Evolutionary conservation across 2,113 vertebrate genomes (phyloP).

Genomic region (Limnothrissa miodon): DNA sequence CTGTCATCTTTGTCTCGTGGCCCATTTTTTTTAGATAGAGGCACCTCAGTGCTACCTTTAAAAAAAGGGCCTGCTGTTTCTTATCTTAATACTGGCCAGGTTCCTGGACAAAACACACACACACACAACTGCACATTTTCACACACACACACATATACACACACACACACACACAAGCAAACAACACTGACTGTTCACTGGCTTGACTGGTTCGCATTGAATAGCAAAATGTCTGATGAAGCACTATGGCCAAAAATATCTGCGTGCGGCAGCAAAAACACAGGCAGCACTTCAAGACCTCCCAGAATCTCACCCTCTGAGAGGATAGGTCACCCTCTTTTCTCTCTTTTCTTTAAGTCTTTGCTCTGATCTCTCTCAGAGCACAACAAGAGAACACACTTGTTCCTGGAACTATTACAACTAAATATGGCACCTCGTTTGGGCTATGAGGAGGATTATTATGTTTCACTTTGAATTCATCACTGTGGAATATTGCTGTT

Average conservation of each 20-base stretch:
- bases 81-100: not conserved
- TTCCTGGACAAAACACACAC: too few relatives aligned
- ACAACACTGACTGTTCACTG: not conserved
- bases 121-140: too few relatives aligned
- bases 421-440: not conserved
- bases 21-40: not conserved
- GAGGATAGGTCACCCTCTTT: not conserved
- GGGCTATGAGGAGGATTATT: not conserved
- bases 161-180: too few relatives aligned
- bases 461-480: not conserved
- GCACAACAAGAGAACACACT: not conserved
- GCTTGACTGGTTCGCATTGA: not conserved
- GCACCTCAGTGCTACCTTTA: not conserved
- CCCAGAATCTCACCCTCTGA: not conserved
- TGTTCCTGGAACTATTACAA: not conserved
- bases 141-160: too few relatives aligned
- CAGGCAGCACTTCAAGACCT: not conserved
- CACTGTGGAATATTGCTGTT: not conserved
- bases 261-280: not conserved
- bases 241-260: not conserved
- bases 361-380: not conserved
- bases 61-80: not conserved
- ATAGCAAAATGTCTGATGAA: not conserved
- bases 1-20: not conserved
- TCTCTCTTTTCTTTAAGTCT: not conserved